Evolutionary conservation across 2,113 vertebrate genomes (phyloP).

Genomic region (Equus przewalskii): DNA sequence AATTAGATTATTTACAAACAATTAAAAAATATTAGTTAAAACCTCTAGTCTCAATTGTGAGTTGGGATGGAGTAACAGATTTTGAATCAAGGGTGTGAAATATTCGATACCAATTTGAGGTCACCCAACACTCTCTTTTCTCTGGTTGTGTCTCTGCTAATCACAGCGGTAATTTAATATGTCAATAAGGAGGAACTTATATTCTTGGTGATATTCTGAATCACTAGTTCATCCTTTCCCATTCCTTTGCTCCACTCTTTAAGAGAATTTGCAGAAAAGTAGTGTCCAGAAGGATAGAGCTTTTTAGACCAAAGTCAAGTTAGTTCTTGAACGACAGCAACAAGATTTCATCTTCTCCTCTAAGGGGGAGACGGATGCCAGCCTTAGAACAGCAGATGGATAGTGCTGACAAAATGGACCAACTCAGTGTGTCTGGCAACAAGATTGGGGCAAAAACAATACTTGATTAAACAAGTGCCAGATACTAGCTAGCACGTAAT

Average conservation of each 20-base stretch:
- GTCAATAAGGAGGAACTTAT: neutral
- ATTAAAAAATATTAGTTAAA: neutral
- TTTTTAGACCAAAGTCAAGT: constrained; percentile 72
- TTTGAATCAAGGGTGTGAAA: neutral
- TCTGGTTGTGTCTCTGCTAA: neutral
- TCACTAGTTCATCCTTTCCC: constrained; percentile 65
- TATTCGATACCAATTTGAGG: neutral
- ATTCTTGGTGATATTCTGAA: neutral
- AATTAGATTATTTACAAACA: neutral
- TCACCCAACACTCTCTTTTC: neutral
- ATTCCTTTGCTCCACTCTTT: constrained; percentile 43
- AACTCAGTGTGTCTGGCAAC: constrained; percentile 53
- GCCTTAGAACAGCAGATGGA: constrained; percentile 67
- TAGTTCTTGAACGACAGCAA: constrained; percentile 46
- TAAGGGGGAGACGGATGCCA: constrained; percentile 70
- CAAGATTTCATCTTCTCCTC: constrained; percentile 63
- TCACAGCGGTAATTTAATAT: neutral
- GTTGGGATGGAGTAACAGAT: neutral
- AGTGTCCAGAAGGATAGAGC: neutral
- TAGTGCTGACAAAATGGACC: constrained; percentile 64
- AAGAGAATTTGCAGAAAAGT: constrained; percentile 58
- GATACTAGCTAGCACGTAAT: neutral
- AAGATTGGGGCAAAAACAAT: constrained; percentile 65
- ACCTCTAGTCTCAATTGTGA: neutral
- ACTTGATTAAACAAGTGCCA: constrained; percentile 61